Evolutionary conservation across 2,888 invertebrate genomes (phyloP), one percentile per base, ranked within the genome.

Genomic region (Selenia dentaria): DNA sequence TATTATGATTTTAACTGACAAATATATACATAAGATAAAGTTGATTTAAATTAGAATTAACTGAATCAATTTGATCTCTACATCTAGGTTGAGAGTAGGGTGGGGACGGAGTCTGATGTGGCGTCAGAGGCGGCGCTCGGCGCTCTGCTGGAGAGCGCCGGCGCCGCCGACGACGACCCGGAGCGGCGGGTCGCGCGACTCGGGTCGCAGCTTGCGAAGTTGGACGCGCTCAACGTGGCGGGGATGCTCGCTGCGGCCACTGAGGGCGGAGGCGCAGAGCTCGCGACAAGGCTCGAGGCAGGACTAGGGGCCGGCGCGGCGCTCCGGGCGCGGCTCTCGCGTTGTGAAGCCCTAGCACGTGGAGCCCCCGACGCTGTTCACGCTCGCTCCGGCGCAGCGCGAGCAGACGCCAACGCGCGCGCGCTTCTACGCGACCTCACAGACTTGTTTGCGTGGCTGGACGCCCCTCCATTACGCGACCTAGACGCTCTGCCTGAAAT

Each of bases 121-220:
- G 97, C 98, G 77, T 96, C 98, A 62, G 92, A 93, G 13, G 98
- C 76, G 36, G 86, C 85, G 46, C 70, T 84, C 11, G 77, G 79
- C 6, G 94, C 94, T 61, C 91, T 99, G 54, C 95, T 99, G 88
- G 93, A 94, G 6, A 96, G 48, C 26, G 55, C 48, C 96, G 70
- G 95, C 96, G 74, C 95, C 95, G 97, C 96, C n/a, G 96, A 98
- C 48, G 95, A 95, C 40, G 95, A 96, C 84, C 96, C 96, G 6
- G 94, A 94, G 83, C 91, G 91, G 10, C 93, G 94, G 69, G 93
- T 93, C 36, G 96, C 97, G 18, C 93, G 96, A 45, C 79, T 85
- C 25, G 86, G 83, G 57, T 79, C 79, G 36, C 80, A 79, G 57
- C 94, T 97, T 67, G 95, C 96, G 64, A 94, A 98, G 92, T 96